A percentile compares a stretch with the other conserved stretches of the same genome.
Conservation (phyloP, 2,888 invertebrate genomes). For the Tetramorium bicarinatum region DNA sequence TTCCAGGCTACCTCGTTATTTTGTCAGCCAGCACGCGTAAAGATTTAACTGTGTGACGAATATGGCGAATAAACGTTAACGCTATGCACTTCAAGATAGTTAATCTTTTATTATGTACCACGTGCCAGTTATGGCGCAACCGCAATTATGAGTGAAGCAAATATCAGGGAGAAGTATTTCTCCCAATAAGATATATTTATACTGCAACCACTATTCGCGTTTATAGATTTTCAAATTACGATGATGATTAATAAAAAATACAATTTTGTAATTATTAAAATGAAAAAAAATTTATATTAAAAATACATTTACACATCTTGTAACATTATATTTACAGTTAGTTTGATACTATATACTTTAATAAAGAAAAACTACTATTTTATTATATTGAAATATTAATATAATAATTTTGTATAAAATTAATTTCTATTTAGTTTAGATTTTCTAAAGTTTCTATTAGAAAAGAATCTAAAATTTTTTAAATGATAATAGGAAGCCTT, state of each 20-base stretch:
- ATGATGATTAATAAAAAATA: not conserved
- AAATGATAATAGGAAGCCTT: too few species aligned
- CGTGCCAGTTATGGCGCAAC: not conserved
- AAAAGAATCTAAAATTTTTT: not conserved
- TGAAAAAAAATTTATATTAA: not conserved
- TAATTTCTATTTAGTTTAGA: not conserved
- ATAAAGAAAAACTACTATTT: too few species aligned
- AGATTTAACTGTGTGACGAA: conserved; percentile 27
- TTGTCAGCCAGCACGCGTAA: not conserved
- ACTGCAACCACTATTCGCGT: too few species aligned
- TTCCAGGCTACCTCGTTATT: conserved; percentile 7
- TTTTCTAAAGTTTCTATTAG: not conserved
- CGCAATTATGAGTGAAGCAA: not conserved
- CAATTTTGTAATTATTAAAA: not conserved
- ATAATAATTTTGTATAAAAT: not conserved
- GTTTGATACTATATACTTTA: too few species aligned
- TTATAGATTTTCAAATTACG: too few species aligned
- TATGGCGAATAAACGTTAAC: conserved; percentile 13
- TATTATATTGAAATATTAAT: not conserved
- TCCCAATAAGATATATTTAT: too few species aligned
- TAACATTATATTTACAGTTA: not conserved
- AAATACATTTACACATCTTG: not conserved
- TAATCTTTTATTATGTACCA: conserved; percentile 28
- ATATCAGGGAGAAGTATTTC: not conserved
- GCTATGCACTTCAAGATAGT: not conserved